Base-by-base conservation (phyloP, 1,140 invertebrate genomes). In the Anthonomus grandis region DNA sequence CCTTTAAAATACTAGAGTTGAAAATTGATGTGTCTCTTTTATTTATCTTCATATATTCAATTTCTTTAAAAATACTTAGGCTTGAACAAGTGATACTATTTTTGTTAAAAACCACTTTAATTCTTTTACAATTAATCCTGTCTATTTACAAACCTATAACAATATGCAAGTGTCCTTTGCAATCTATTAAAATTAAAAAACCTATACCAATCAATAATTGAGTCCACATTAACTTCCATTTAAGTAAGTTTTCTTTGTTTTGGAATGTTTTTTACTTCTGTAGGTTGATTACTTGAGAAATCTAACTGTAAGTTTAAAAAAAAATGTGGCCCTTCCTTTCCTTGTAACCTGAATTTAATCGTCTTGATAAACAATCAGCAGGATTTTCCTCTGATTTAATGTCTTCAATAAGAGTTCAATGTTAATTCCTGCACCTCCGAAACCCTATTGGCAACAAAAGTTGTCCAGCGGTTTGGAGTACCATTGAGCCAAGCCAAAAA, bases 301-400 rank as follows among this genome's bases (percentile, higher is more conserved):
- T 46, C 18, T 5, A 46, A 46, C 18, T 46, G 9, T 4, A 15
- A 5, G 23, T 46, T 21, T 15, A 15, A 21, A 8, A 46, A 19
- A 15, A 21, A 46, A 19, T 4, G 8, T 9, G 42, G 42, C 6
- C 42, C 42, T 9, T 46, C 15, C 42, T 21, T 21, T 21, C 42
- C 23, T 21, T 21, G 5, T 39, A 9, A 6, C 10, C 5, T 12
- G 37, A 15, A 12, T 9, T 6, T 12, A 39, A 12, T 9, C 13
- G 17, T 4, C 42, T 4, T 6, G 42, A 45, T 4, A 45, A 10
- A n/a, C 5, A 18, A 45, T 45, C 42, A 22, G 42, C 42, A 19
- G 42, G 15, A 18, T 45, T 45, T 45, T 45, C 42, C 42, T 45
- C 42, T 5, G 42, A 45, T 18, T 22, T 21, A 22, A 45, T 45